Conservation (phyloP, 2,797 vertebrate species). For the Danionella dracula region DNA sequence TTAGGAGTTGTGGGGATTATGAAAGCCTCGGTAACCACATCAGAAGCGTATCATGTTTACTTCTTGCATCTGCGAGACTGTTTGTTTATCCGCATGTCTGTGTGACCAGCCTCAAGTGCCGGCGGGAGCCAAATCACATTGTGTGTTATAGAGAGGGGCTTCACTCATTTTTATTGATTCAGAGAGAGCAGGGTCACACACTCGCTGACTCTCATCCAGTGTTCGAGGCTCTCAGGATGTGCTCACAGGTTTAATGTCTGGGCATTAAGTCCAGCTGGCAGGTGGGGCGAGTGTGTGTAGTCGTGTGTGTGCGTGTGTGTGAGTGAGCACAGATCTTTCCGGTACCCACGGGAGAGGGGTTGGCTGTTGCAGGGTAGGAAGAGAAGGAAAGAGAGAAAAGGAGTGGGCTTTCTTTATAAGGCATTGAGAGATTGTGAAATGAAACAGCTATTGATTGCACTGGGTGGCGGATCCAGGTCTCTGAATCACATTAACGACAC, state of each 20-base stretch:
- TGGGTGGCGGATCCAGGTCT: conserved; percentile 71
- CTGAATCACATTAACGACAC: conserved; percentile 74
- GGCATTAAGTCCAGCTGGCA: conserved; percentile 51
- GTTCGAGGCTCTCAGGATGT: conserved; percentile 24
- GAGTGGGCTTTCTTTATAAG: conserved; percentile 66
- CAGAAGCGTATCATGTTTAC: background rate
- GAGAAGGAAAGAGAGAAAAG: conserved; percentile 40
- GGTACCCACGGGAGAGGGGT: conserved; percentile 51
- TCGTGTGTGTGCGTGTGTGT: conserved; percentile 35
- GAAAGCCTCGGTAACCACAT: background rate
- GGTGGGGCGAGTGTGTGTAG: conserved; percentile 7
- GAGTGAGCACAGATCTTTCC: conserved; percentile 47
- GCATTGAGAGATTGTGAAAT: conserved; percentile 72
- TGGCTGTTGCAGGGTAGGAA: conserved; percentile 57
- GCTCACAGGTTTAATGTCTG: conserved; percentile 49
- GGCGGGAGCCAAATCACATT: conserved; percentile 42
- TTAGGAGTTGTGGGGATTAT: background rate
- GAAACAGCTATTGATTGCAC: conserved; percentile 77
- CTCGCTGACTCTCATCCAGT: conserved; percentile 30
- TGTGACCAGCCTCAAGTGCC: conserved; percentile 13
- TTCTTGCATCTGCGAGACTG: background rate
- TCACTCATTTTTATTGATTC: conserved; percentile 47
- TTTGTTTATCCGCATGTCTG: background rate
- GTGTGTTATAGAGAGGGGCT: conserved; percentile 41
- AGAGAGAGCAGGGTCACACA: conserved; percentile 35